These are phyloP conservation scores for Girardia tigrina DNA, from an alignment of 2,888 invertebrate genomes.

Conservation along the genomic window DNA sequence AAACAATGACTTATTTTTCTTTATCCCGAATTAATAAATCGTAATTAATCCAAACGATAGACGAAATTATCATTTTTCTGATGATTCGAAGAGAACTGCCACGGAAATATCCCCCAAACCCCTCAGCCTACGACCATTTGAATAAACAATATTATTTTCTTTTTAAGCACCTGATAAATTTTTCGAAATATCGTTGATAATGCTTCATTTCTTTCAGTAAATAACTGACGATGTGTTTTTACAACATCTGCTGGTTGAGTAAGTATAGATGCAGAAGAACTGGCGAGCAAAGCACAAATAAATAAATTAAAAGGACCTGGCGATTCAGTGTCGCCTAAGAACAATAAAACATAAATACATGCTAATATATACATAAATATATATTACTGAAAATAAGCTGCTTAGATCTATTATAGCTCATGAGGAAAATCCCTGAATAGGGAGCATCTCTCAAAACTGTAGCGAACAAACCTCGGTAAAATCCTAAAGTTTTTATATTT, in stretches of 20 bases:
- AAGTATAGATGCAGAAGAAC: neutral
- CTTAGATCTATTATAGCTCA: neutral
- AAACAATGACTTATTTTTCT: no score
- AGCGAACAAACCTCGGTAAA: neutral
- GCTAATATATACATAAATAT: no score
- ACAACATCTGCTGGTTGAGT: slow-evolving; percentile 27
- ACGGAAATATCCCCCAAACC: neutral
- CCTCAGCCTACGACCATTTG: neutral
- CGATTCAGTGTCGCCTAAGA: no score
- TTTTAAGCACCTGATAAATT: neutral
- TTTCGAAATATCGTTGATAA: neutral
- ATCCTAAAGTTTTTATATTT: neutral
- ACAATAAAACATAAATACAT: no score
- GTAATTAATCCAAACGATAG: neutral
- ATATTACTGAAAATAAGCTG: no score
- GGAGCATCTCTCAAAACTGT: slow-evolving; percentile 1
- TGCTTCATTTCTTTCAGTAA: neutral
- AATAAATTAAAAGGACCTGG: neutral
- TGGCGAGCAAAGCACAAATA: neutral
- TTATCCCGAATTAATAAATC: no score
- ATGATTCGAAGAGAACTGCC: neutral
- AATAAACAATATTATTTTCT: neutral
- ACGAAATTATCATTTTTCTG: neutral
- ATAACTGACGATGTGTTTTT: slow-evolving; percentile 25
- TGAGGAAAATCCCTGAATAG: neutral